Percentiles rank a stretch among this genome's conserved stretches.
Conservation (phyloP, 2,888 invertebrate genomes). For the Drosophila kambysellisi region DNA sequence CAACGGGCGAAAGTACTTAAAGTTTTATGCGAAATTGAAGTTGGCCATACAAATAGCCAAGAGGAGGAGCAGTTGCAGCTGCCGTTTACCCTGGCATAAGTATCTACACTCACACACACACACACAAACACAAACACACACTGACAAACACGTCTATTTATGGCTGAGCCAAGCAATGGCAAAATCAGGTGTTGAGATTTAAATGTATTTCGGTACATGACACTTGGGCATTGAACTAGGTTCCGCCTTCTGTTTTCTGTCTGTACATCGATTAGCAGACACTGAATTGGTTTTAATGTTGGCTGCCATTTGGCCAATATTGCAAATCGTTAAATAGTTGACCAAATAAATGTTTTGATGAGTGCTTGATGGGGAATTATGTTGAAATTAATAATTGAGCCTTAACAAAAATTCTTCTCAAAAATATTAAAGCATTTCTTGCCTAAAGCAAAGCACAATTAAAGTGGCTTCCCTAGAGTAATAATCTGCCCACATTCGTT, state of each 20-base stretch:
- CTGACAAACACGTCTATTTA: neutral
- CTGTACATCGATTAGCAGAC: slow-evolving; percentile 14
- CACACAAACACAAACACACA: slow-evolving; percentile 1
- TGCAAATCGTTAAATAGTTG: slow-evolving; percentile 11
- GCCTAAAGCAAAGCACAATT: neutral
- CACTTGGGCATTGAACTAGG: slow-evolving; percentile 28
- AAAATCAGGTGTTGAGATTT: slow-evolving; percentile 59
- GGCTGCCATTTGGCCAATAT: slow-evolving; percentile 6
- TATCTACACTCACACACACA: slow-evolving; percentile 9
- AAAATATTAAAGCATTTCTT: neutral
- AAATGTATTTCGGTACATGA: slow-evolving; percentile 40
- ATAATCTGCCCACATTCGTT: neutral
- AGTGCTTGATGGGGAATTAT: too few relatives aligned
- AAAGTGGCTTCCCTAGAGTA: neutral
- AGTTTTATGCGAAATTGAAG: slow-evolving; percentile 71
- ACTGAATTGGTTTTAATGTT: slow-evolving; percentile 19
- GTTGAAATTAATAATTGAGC: neutral
- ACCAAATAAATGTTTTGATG: neutral
- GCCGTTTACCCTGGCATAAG: slow-evolving; percentile 29
- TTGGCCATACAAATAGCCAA: slow-evolving; percentile 54
- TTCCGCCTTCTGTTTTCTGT: neutral
- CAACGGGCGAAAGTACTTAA: slow-evolving; percentile 69
- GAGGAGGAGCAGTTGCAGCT: slow-evolving; percentile 4
- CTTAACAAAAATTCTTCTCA: neutral
- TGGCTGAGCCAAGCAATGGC: slow-evolving; percentile 5